These are phyloP conservation scores for Pheosia tremula DNA, from an alignment of 2,888 invertebrate species.

Conservation along the genomic window DNA sequence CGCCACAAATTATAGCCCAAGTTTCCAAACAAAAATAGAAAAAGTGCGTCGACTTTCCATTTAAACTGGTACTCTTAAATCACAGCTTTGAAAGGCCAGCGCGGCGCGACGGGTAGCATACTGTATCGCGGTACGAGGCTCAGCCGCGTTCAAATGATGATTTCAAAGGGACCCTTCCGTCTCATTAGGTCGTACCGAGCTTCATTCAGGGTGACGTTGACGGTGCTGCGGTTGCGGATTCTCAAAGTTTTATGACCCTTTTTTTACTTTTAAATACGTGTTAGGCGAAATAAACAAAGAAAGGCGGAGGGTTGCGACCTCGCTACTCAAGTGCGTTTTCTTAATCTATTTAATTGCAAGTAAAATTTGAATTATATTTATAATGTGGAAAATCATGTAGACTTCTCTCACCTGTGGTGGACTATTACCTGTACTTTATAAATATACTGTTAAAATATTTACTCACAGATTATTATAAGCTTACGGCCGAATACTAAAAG, in stretches of 20 bases:
- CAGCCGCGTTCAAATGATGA: conserved; percentile 33
- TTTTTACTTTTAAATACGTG: too few relatives aligned
- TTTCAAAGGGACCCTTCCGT: conserved; percentile 35
- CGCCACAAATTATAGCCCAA: background rate
- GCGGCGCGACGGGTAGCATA: conserved; percentile 7
- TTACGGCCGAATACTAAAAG: too few relatives aligned
- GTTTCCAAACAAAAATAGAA: background rate
- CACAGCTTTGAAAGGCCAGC: conserved; percentile 19
- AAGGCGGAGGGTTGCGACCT: too few relatives aligned
- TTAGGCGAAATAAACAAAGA: too few relatives aligned
- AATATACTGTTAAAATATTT: too few relatives aligned
- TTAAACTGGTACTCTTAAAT: conserved; percentile 8
- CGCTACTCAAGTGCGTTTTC: too few relatives aligned
- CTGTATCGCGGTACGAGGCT: conserved; percentile 19
- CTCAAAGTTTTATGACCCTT: background rate
- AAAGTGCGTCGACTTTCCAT: background rate
- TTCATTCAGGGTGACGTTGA: conserved; percentile 24
- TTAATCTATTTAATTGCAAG: too few relatives aligned
- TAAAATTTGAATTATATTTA: too few relatives aligned
- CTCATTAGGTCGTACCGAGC: conserved; percentile 32
- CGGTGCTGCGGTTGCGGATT: conserved; percentile 9
- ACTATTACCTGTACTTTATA: too few relatives aligned
- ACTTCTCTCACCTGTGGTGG: too few relatives aligned
- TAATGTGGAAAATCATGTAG: too few relatives aligned
- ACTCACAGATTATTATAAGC: too few relatives aligned